A percentile compares a stretch with the other conserved stretches of the same genome.
Conservation (phyloP, 2,888 invertebrate genomes). For the Noctua pronuba region DNA sequence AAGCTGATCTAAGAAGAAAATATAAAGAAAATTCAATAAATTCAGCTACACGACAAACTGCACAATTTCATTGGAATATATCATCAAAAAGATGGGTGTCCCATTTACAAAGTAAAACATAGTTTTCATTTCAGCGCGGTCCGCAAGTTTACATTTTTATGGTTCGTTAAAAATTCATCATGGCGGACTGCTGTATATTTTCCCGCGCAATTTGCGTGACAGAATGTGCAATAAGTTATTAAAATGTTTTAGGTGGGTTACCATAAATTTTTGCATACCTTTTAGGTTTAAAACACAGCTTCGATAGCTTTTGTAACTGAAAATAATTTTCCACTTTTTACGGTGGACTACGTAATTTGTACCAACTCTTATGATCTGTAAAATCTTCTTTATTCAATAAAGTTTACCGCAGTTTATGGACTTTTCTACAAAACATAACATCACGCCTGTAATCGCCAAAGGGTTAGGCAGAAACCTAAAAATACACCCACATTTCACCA, state of each 20-base stretch:
- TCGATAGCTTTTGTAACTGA: not conserved
- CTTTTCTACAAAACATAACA: not conserved
- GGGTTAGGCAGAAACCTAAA: too few species aligned
- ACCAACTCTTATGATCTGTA: not conserved
- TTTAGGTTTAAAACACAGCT: not conserved
- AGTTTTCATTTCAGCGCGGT: slow-evolving; percentile 29
- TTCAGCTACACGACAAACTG: not conserved
- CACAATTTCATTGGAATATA: not conserved
- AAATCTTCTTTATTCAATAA: not conserved
- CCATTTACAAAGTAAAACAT: slow-evolving; percentile 28
- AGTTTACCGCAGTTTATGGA: not conserved
- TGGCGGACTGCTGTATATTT: slow-evolving; percentile 34
- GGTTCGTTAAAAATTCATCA: slow-evolving; percentile 49
- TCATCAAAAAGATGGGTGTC: not conserved
- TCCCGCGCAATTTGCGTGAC: slow-evolving; percentile 36
- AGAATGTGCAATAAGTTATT: slow-evolving; percentile 30
- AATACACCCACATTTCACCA: too few species aligned
- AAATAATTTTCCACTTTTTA: not conserved
- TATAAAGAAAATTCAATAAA: not conserved
- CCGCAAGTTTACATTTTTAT: slow-evolving; percentile 10
- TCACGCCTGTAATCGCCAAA: too few species aligned
- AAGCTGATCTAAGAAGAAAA: not conserved
- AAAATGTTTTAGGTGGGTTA: slow-evolving; percentile 27
- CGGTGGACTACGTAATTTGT: not conserved
- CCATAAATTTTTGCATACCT: slow-evolving; percentile 11